These are phyloP conservation scores for Gasteruption jaculator DNA, from an alignment of 2,888 invertebrate genomes.

Conservation along the genomic window DNA sequence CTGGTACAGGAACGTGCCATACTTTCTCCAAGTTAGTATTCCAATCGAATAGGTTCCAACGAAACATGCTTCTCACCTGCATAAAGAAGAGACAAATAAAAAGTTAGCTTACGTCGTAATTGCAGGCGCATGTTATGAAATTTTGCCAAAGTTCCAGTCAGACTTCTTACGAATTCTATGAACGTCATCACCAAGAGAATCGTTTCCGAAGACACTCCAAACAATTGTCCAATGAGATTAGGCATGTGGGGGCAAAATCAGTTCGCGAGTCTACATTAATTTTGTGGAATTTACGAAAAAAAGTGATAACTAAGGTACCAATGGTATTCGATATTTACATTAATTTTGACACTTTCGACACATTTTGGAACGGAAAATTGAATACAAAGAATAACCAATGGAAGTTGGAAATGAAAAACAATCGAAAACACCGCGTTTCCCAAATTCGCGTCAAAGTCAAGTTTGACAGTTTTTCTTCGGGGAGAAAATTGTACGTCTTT, in stretches of 20 bases:
- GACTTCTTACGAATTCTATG: constrained; percentile 36
- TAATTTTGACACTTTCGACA: too few relatives aligned
- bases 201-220: constrained; percentile 33
- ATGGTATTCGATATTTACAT: too few relatives aligned
- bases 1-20: constrained; percentile 23
- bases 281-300: too few relatives aligned
- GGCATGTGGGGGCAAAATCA: constrained; percentile 33
- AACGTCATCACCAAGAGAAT: constrained; percentile 40
- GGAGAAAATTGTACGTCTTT: too few relatives aligned
- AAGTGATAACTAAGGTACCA: too few relatives aligned
- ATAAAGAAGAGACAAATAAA: constrained; percentile 10
- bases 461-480: too few relatives aligned
- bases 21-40: constrained; percentile 31
- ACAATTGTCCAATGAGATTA: constrained; percentile 27
- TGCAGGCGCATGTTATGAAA: background rate
- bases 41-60: constrained; percentile 37
- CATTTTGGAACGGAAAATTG: too few relatives aligned
- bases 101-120: background rate
- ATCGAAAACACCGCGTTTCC: too few relatives aligned
- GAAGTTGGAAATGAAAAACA: too few relatives aligned
- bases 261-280: too few relatives aligned
- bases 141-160: background rate
- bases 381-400: too few relatives aligned
- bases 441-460: too few relatives aligned
- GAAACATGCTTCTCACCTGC: constrained; percentile 33